These are phyloP conservation scores for Protomyctophum bolini DNA, from an alignment of 2,113 vertebrate genomes.

Conservation along the genomic window DNA sequence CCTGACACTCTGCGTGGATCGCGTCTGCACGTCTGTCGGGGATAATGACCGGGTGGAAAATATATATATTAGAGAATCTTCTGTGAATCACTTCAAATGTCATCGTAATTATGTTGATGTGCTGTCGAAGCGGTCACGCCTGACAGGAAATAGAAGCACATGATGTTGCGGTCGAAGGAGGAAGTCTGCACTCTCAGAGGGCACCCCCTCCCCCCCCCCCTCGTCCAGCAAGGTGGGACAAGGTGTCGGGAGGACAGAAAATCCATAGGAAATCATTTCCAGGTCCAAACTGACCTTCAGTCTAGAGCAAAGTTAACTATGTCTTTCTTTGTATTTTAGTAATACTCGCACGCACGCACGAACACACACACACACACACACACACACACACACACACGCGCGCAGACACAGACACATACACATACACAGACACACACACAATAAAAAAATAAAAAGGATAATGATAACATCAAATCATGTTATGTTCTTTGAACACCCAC, in stretches of 20 bases:
- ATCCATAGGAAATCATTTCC: slow-evolving; percentile 39
- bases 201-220: background rate
- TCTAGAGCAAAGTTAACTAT: too few relatives aligned
- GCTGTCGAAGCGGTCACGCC: slow-evolving; percentile 69
- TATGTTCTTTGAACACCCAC: background rate
- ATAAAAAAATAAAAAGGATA: too few relatives aligned
- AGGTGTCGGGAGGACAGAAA: slow-evolving; percentile 15
- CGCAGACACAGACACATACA: too few relatives aligned
- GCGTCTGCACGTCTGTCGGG: slow-evolving; percentile 60
- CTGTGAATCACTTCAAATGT: slow-evolving; percentile 74
- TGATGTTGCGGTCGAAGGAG: slow-evolving; percentile 68
- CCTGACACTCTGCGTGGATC: slow-evolving; percentile 53
- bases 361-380: too few relatives aligned
- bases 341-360: too few relatives aligned
- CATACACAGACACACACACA: too few relatives aligned
- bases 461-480: background rate
- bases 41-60: slow-evolving; percentile 77
- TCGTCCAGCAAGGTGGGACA: slow-evolving; percentile 24
- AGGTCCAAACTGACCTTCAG: slow-evolving; percentile 7
- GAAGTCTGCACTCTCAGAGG: slow-evolving; percentile 31
- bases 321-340: too few relatives aligned
- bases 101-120: slow-evolving; percentile 78
- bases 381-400: too few relatives aligned
- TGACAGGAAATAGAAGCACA: slow-evolving; percentile 68
- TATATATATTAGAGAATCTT: slow-evolving; percentile 75